Evolutionary conservation across 2,113 vertebrate genomes (phyloP), one percentile per base, ranked within the genome.

Genomic region (Clarias macrocephalus): DNA sequence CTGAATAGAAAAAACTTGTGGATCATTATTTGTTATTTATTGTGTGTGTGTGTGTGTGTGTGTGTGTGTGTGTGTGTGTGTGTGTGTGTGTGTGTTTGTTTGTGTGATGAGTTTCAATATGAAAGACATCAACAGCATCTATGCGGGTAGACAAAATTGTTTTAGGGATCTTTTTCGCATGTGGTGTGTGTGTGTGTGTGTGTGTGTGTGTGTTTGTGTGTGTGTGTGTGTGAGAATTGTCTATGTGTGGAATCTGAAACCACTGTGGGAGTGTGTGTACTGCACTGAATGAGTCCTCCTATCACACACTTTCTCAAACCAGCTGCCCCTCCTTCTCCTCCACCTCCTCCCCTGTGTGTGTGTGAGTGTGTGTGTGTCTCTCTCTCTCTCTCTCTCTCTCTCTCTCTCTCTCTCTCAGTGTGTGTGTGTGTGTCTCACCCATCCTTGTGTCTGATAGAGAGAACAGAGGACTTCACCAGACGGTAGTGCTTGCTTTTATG

Each of bases 271-370:
- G 77, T 70, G 83, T 84, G 88, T 82, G 80, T 48, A 72, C 54
- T 79, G 86, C 66, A 73, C 80, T 65, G 66, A 81, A 72, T 75
- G 37, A 59, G 59, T 80, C 79, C 87, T 82, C 82, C 84, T 85
- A 76, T 89, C 87, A 68, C 88, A 84, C 89, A 88, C 90, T 90
- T 95, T 92, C 93, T 94, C 91, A 94, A 94, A 93, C 91, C 92
- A 66, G 73, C 56, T 52, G 72, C 87, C 76, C 88, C 72, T 70
- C 60, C 48, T 13, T 25, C 65, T 15, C 82, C 88, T 82, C 75
- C 48, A 85, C 72, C 82, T 83, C 86, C 70, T 65, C 57, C 79
- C 56, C 82, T 68, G 76, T 62, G 77, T 87, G 88, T 88, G 89
- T 73, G 87, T 89, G 88, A 86, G 82, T 90, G 84, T 60, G 85